Percentiles rank a stretch among this genome's conserved stretches.
Evolutionary conservation across 2,113 vertebrate species (phyloP).

Genomic region (Todiramphus chloris): DNA sequence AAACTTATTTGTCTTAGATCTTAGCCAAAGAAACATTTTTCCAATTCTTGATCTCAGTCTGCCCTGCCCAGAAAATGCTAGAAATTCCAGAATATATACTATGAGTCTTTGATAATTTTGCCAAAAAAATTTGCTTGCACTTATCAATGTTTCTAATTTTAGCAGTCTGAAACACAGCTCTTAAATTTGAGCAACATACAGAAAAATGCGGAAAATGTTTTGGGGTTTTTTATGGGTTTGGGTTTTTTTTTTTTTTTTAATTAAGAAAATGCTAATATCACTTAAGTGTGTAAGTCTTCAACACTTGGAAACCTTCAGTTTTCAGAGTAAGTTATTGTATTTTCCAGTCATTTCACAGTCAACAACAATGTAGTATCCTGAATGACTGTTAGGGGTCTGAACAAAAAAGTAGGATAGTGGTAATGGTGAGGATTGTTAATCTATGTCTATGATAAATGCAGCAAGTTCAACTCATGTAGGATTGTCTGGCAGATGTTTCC

Average conservation of each 20-base stretch:
- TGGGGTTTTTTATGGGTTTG: accelerated
- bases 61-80: neutral
- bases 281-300: neutral
- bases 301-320: neutral
- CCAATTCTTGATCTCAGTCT: neutral
- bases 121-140: neutral
- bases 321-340: neutral
- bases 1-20: neutral
- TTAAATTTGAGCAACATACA: neutral
- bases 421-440: neutral
- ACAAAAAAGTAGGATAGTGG: neutral
- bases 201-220: neutral
- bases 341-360: neutral
- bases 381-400: neutral
- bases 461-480: neutral
- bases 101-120: neutral
- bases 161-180: neutral
- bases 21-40: neutral
- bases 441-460: neutral
- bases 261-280: neutral
- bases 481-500: neutral
- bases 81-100: neutral
- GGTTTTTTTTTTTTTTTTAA: neutral
- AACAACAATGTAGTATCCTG: neutral
- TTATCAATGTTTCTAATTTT: neutral